Evolutionary conservation across 2,113 vertebrate species (phyloP), one percentile per base, ranked within the genome.

Genomic region (Phaetusa simplex): DNA sequence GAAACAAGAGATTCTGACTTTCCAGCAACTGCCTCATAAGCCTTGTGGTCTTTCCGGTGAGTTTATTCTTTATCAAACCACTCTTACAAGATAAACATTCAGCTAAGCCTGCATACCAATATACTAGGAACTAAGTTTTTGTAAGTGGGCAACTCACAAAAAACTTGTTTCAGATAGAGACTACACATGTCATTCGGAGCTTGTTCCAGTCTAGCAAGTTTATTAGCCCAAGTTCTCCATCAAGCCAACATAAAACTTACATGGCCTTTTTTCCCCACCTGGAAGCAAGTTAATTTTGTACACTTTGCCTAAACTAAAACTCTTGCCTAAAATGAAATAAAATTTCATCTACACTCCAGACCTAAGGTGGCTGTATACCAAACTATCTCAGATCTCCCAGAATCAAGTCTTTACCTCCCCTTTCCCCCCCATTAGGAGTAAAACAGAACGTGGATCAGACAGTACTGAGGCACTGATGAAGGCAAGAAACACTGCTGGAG

Each of bases 351-450:
- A 58, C 8, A 17, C 23, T 47, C 55, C 64, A 83, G 30, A 45
- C 29, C 4, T 22, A 76, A 66, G 20, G 40, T 9, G 3, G 26
- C 21, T 71, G 15, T 38, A 70, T 4, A 81, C 5, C 20, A 70
- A 88, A 8, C 29, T 36, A 55, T 10, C 19, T 65, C 64, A 65
- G 13, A 38, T n/a, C 11, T 82, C 40, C 32, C 66, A 69, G 42
- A 88, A 69, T 17, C 5, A 76, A 83, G 23, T 15, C 20, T 36
- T 49, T 29, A 5, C 2, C 18, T 12, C 2, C 16, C 18, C 11
- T 9, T 5, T 1, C 23, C 29, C 1, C 5, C 11, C 49, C 15
- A 1, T 16, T 0, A 55, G 12, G 6, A 27, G 19, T 43, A 74
- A 61, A 42, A 36, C 23, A 34, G 12, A 89, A 17, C 34, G 43